Evolutionary conservation across 2,888 invertebrate genomes (phyloP), one percentile per base, ranked within the genome.

Genomic region (Acleris cristana): DNA sequence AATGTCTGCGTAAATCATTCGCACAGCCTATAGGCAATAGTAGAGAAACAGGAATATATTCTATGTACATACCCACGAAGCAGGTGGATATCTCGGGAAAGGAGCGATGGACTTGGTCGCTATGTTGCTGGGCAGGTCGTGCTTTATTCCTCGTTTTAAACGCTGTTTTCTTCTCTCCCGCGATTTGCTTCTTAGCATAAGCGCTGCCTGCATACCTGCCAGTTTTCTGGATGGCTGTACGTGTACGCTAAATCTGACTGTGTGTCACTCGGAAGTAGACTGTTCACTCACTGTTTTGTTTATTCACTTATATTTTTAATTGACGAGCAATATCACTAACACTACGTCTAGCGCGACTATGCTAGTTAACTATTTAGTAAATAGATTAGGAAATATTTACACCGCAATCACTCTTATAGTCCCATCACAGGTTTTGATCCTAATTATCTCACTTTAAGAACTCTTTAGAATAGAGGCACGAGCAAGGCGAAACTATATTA

Each of bases 161-260:
- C 95, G 95, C 90, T 96, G 95, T 95, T 96, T 96, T 94, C 94
- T 94, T 93, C 95, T 95, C 93, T 96, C 96, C 94, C 96, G 95
- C 94, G 97, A 96, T 94, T 97, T 97, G 93, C 96, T 95, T 94
- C 97, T 96, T 94, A 97, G 95, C 95, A 97, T 96, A 94, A 97
- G 95, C 94, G 97, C 97, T 94, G 97, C 97, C 95, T 97, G 97
- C 97, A 97, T 97, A 88, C 95, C 95, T 94, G 95, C 95, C 93
- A 92, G 92, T 86, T 89, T 92, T 90, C 88, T 85, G 84, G 88
- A 89, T 84, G 81, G 83, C 58, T 71, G 74, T 75, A 72, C 83
- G 78, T 84, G 70, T 77, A 78, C 78, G 78, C 76, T 76, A 82
- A 82, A 77, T 81, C 79, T 77, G 72, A 69, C 69, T 74, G 82